Conservation (phyloP, 2,113 vertebrate species). For the Calyptomena viridis region DNA sequence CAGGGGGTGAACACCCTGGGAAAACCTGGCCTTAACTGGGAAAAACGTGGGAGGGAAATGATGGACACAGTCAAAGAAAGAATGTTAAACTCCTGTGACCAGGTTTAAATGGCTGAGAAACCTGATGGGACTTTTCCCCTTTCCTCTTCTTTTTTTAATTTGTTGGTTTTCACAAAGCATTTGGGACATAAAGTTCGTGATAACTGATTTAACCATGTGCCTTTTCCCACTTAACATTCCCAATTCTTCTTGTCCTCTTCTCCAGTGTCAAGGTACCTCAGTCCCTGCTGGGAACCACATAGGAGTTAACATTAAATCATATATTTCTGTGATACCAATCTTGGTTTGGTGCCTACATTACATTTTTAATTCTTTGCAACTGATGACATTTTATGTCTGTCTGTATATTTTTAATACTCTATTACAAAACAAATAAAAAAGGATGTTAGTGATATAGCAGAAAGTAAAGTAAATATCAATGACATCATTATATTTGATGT, state of each 20-base stretch:
- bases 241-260: not conserved
- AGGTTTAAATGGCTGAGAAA: not conserved
- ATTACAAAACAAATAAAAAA: not conserved
- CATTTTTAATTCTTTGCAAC: not conserved
- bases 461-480: not conserved
- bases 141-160: no score
- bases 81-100: accelerated
- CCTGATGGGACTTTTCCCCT: not conserved
- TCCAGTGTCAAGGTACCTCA: not conserved
- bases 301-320: not conserved
- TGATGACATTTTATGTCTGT: not conserved
- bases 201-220: accelerated
- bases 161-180: not conserved
- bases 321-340: not conserved
- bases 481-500: not conserved
- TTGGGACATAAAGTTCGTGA: not conserved
- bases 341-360: not conserved
- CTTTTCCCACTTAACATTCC: not conserved
- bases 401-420: not conserved
- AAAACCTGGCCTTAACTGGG: not conserved
- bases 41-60: not conserved
- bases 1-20: accelerated
- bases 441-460: not conserved
- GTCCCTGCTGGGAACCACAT: no score
- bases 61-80: not conserved